These are phyloP conservation scores for Oedothorax gibbosus DNA, from an alignment of 1,140 invertebrate genomes.

Conservation along the genomic window DNA sequence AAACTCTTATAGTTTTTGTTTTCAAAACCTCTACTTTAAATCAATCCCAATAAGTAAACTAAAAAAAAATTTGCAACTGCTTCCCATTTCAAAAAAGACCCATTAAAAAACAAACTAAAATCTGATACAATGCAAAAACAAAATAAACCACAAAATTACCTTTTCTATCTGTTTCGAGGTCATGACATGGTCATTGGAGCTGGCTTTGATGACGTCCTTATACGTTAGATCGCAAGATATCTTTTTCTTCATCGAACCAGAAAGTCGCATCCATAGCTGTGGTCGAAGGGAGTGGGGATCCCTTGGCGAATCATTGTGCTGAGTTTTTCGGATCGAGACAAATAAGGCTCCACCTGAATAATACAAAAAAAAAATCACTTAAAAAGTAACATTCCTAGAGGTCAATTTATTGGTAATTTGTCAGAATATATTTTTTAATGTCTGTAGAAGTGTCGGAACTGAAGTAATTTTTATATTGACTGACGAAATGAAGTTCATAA, in stretches of 20 bases:
- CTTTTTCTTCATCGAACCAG: conserved; percentile 85
- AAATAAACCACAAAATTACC: conserved; percentile 50
- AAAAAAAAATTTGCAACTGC: no score
- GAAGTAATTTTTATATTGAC: no score
- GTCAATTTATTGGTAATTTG: background rate
- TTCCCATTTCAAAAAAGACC: background rate
- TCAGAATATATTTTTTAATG: background rate
- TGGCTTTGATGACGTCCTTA: conserved; percentile 93
- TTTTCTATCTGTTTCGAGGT: conserved; percentile 99
- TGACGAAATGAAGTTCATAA: no score
- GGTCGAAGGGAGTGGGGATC: conserved; percentile 96
- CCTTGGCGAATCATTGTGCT: conserved; percentile 88
- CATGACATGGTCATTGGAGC: conserved; percentile 92
- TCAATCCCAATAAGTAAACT: no score
- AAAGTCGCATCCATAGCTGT: conserved; percentile 96
- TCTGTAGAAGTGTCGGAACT: no score
- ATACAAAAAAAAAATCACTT: background rate
- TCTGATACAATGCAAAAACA: no score
- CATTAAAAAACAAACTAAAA: no score
- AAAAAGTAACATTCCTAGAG: background rate
- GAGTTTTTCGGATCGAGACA: conserved; percentile 91
- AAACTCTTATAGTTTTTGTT: background rate
- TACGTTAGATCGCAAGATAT: conserved; percentile 87
- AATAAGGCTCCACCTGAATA: conserved; percentile 74
- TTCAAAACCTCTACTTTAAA: no score